Evolutionary conservation across 2,888 invertebrate genomes (phyloP), one percentile per base, ranked within the genome.

Genomic region (Dicranocentrus wangi): DNA sequence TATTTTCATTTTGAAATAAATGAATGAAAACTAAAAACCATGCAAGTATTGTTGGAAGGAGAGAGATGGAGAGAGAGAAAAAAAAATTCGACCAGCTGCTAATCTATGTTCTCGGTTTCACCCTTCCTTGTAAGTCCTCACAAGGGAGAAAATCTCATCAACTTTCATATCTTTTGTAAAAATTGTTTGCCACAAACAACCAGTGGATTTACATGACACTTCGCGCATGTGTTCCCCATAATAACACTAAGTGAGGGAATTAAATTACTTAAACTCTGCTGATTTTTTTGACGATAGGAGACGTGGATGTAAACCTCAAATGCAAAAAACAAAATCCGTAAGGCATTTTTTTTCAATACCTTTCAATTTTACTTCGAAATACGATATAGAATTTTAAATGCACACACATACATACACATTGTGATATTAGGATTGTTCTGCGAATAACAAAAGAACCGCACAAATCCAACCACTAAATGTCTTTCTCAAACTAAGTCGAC

Each of bases 91-190:
- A 21, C 66, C 66, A 66, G 63, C 32, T 75, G 75, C 19, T 55
- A 28, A n/a, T 23, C 55, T 55, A 55, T 55, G 25, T 55, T 55
- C n/a, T n/a, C 8, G 19, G 51, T 55, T 27, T 27, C 60, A 60
- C 60, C 32, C 60, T 60, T 60, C 39, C 17, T 39, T 72, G 53
- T 51, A 51, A 61, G 27, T 60, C 19, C 8, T 63, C 63, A 58
- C 51, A 76, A 42, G 51, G 58, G 68, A 68, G 76, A 76, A 69
- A 73, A 68, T 69, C 69, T 39, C 39, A 70, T 58, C 28, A 47
- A 47, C 63, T 73, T 73, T 73, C 63, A 43, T 63, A 63, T 63
- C 73, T 53, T 73, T 73, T 73, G 63, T 73, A 17, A 27, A 47
- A 15, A 28, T 43, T 15, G 25, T 47, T 73, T 73, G 42, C 73